phyloP scores from a whole-genome alignment of 2,113 vertebrate genomes.

The Arothron firmamentum region DNA sequence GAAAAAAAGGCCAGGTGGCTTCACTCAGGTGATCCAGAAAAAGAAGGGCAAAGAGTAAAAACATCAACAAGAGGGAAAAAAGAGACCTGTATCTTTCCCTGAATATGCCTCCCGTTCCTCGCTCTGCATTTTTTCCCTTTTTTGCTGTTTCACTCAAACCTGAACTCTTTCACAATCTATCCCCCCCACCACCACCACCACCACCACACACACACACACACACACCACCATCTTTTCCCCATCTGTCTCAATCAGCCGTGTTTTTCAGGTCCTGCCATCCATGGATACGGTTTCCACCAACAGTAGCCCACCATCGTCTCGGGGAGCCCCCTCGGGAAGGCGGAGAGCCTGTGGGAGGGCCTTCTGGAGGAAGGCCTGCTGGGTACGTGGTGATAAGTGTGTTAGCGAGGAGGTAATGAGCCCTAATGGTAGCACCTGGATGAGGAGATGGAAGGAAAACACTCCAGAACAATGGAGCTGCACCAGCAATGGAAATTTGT shows the following conservation, averaged over 20 bases:
- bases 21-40: conserved; percentile 63
- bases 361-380: conserved; percentile 31
- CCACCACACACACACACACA: neutral
- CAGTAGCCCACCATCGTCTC: conserved; percentile 69
- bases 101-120: conserved; percentile 55
- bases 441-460: conserved; percentile 38
- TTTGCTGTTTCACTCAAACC: conserved; percentile 29
- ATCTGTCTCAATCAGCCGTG: conserved; percentile 69
- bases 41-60: conserved; percentile 53
- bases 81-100: conserved; percentile 64
- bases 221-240: conserved; percentile 56
- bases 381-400: conserved; percentile 67
- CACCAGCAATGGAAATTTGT: no score
- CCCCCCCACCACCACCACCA: neutral
- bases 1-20: conserved; percentile 70
- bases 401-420: conserved; percentile 28
- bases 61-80: conserved; percentile 50
- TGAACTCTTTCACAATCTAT: conserved; percentile 36
- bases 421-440: conserved; percentile 21
- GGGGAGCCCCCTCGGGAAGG: conserved; percentile 57
- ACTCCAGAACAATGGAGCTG: conserved; percentile 21
- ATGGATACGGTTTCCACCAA: conserved; percentile 77
- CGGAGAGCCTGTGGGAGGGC: conserved; percentile 39
- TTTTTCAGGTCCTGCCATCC: conserved; percentile 70
- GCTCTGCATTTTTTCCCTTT: conserved; percentile 37